Evolutionary conservation across 2,888 invertebrate genomes (phyloP).

Genomic region (Sycophila texana): DNA sequence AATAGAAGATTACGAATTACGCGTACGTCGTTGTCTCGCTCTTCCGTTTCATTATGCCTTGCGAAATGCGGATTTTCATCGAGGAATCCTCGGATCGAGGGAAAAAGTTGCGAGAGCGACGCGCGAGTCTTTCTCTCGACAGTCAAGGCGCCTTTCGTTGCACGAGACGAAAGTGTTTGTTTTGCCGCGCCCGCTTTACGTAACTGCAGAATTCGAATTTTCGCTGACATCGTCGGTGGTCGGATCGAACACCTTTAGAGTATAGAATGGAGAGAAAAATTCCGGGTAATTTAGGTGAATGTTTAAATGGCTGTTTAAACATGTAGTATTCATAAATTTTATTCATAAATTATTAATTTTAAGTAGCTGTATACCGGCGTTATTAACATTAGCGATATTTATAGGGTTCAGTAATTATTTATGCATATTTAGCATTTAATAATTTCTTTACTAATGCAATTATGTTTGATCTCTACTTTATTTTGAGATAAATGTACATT

Average conservation of each 20-base stretch:
- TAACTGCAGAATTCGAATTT: conserved; percentile 10
- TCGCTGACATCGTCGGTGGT: neutral
- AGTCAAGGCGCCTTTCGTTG: neutral
- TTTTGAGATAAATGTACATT: too few relatives aligned
- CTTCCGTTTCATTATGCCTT: conserved; percentile 19
- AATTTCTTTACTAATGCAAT: too few relatives aligned
- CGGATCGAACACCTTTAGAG: neutral
- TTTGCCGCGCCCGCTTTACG: conserved; percentile 5
- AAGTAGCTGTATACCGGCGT: too few relatives aligned
- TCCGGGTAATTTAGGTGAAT: too few relatives aligned
- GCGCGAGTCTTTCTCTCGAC: neutral
- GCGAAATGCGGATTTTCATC: conserved; percentile 21
- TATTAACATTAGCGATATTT: neutral
- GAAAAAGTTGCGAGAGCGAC: neutral
- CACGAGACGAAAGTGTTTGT: neutral
- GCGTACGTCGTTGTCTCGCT: neutral
- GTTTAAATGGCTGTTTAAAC: neutral
- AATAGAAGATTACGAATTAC: conserved; percentile 2
- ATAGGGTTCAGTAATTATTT: neutral
- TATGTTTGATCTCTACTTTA: too few relatives aligned
- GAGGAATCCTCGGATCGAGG: neutral
- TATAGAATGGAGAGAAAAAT: too few relatives aligned
- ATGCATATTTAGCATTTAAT: too few relatives aligned
- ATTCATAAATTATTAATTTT: neutral
- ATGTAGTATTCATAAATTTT: neutral